Percentiles rank a stretch among this genome's conserved stretches.
These are phyloP conservation scores for Frankliniella fusca DNA, from an alignment of 2,888 invertebrate genomes.

Conservation along the genomic window DNA sequence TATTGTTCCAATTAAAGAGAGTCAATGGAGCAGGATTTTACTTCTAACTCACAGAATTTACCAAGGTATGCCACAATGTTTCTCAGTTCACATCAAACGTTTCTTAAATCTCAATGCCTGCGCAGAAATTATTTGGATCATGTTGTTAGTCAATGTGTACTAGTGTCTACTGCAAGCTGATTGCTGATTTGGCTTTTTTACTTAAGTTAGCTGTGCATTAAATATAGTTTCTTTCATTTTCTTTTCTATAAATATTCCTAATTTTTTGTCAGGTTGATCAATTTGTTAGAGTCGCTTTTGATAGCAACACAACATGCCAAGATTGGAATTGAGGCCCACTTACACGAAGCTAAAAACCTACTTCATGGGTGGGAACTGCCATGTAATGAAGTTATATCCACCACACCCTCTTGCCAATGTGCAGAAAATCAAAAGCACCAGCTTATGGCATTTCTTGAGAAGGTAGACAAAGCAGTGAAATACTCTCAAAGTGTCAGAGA, in stretches of 20 bases:
- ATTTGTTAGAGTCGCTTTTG: not conserved
- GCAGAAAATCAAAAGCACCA: not conserved
- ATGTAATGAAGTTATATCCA: not conserved
- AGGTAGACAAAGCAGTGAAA: constrained; percentile 1
- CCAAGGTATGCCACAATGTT: not conserved
- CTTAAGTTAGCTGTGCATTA: not conserved
- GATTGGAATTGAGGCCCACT: not conserved
- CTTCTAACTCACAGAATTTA: not conserved
- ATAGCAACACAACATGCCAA: not conserved
- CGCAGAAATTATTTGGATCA: not conserved
- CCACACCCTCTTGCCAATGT: not conserved
- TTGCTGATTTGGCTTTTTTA: not conserved
- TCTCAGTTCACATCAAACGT: not conserved
- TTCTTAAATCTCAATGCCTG: not conserved
- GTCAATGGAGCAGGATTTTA: not conserved
- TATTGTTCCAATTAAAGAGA: not conserved
- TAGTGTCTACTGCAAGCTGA: not conserved
- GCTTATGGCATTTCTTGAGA: not conserved
- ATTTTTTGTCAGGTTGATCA: not conserved
- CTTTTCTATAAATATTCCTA: not conserved
- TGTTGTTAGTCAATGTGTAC: not conserved
- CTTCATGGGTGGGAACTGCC: not conserved
- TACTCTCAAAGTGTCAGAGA: not conserved
- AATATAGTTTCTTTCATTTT: not conserved
- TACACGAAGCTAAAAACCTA: not conserved